Evolutionary conservation across 2,888 invertebrate genomes (phyloP).

Genomic region (Pollenia griseotomentosa): DNA sequence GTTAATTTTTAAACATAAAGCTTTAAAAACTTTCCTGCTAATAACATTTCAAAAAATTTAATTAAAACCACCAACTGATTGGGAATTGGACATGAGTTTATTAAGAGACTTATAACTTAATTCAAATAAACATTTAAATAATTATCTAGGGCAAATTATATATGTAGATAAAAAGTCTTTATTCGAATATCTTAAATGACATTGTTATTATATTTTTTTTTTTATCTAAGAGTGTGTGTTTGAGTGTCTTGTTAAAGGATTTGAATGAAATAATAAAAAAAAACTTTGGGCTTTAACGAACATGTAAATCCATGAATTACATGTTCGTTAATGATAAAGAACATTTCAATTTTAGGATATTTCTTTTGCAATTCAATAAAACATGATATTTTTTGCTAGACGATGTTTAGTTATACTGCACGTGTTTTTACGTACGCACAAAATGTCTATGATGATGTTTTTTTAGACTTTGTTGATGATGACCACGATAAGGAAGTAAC

Average conservation of each 20-base stretch:
- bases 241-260: constrained; percentile 12
- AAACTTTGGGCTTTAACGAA: neutral
- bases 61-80: neutral
- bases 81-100: constrained; percentile 25
- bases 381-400: constrained; percentile 17
- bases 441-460: constrained; percentile 28
- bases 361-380: constrained; percentile 44
- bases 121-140: neutral
- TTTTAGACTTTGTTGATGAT: constrained; percentile 55
- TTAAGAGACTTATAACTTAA: constrained; percentile 21
- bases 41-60: too few species aligned
- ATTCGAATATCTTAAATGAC: neutral
- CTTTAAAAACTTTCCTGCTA: too few species aligned
- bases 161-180: neutral
- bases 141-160: neutral
- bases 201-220: neutral
- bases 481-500: constrained; percentile 74
- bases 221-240: neutral
- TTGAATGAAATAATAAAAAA: constrained; percentile 24
- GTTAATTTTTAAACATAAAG: too few species aligned
- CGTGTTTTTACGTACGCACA: constrained; percentile 57
- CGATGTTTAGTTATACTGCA: constrained; percentile 8
- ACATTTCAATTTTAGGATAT: constrained; percentile 45
- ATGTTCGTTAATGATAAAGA: constrained; percentile 14
- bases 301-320: too few species aligned